Percentiles rank a stretch among this genome's conserved stretches.
phyloP scores from a whole-genome alignment of 1,140 invertebrate genomes.

The Grapholita molesta region DNA sequence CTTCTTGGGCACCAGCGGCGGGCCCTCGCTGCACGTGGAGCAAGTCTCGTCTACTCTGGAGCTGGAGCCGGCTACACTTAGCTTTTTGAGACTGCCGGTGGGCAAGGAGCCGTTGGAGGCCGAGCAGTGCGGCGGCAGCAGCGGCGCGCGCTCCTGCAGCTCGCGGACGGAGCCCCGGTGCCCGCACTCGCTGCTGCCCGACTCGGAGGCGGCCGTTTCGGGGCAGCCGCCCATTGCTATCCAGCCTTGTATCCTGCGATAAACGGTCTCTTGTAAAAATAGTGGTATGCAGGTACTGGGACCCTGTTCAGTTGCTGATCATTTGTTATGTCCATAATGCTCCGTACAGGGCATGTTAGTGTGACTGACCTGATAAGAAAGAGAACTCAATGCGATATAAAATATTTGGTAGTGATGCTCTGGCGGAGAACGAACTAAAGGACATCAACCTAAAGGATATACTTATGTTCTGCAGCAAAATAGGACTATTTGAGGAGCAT shows the following conservation, averaged over 20 bases:
- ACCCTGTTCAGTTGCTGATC: too few relatives aligned
- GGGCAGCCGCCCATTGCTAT: constrained; percentile 65
- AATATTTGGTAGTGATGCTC: too few relatives aligned
- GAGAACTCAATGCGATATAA: too few relatives aligned
- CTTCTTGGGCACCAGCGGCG: constrained; percentile 62
- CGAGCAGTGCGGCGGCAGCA: constrained; percentile 62
- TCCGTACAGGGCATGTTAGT: too few relatives aligned
- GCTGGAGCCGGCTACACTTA: constrained; percentile 50
- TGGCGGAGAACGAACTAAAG: too few relatives aligned
- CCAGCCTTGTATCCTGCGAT: constrained; percentile 66
- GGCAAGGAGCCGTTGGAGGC: constrained; percentile 65
- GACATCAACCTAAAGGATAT: too few relatives aligned
- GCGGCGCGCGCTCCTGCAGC: constrained; percentile 53
- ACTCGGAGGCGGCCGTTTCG: constrained; percentile 45
- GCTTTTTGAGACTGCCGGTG: constrained; percentile 62
- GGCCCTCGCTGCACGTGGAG: constrained; percentile 64
- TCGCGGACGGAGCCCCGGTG: constrained; percentile 49
- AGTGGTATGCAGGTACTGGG: too few relatives aligned
- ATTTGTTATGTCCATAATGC: too few relatives aligned
- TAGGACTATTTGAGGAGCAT: too few relatives aligned
- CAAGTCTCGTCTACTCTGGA: constrained; percentile 60
- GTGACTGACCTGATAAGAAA: too few relatives aligned
- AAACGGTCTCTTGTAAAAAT: too few relatives aligned
- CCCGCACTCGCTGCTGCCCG: constrained; percentile 39
- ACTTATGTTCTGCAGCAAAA: too few relatives aligned